phyloP scores from a whole-genome alignment of 2,797 vertebrate genomes.

The Argya squamiceps region DNA sequence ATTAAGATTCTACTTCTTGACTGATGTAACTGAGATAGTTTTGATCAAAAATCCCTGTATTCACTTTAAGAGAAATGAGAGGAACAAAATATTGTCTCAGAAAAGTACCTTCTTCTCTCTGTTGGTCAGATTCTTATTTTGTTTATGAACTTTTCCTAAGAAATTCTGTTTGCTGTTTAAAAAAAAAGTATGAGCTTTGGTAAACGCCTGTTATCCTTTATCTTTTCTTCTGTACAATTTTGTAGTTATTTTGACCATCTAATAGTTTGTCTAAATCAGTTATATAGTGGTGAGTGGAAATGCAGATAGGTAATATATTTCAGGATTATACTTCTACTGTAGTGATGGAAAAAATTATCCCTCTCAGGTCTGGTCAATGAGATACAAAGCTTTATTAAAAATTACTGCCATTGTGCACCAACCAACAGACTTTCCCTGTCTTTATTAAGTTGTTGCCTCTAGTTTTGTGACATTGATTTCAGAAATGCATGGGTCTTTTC shows the following conservation, averaged over 20 bases:
- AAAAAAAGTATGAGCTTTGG: neutral
- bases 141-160: neutral
- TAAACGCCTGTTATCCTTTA: neutral
- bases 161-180: neutral
- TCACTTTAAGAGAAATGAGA: neutral
- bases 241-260: neutral
- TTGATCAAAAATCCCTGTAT: neutral
- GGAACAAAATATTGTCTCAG: neutral
- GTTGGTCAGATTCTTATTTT: neutral
- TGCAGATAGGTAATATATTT: neutral
- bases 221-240: neutral
- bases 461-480: neutral
- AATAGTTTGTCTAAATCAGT: neutral
- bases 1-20: neutral
- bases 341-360: neutral
- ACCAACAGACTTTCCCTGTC: neutral
- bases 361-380: neutral
- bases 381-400: neutral
- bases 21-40: neutral
- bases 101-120: neutral
- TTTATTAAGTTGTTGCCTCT: neutral
- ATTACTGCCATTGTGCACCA: neutral
- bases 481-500: neutral
- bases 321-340: neutral
- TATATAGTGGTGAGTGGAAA: neutral